phyloP scores from a whole-genome alignment of 2,113 vertebrate genomes.

The Dasyornis broadbenti region DNA sequence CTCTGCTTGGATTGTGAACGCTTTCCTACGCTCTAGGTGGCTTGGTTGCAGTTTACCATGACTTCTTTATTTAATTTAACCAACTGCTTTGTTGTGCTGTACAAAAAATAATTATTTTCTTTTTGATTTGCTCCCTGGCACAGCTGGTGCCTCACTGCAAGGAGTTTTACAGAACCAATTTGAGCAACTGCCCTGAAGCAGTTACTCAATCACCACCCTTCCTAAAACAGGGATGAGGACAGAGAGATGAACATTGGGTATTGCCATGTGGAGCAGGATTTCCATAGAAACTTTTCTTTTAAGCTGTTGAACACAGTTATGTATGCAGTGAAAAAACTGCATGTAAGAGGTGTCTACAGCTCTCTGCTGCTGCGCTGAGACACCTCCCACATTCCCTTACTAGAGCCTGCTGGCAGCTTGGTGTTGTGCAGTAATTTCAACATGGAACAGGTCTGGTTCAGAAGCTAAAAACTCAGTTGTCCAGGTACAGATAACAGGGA shows the following conservation, averaged over 20 bases:
- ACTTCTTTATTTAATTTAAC: not conserved
- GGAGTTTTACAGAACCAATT: not conserved
- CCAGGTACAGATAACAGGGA: not conserved
- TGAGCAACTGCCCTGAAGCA: not conserved
- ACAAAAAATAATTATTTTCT: not conserved
- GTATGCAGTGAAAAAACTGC: not conserved
- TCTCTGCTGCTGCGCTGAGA: not conserved
- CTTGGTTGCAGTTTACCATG: not conserved
- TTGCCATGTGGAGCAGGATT: accelerated
- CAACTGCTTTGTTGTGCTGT: not conserved
- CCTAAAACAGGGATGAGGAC: not conserved
- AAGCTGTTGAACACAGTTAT: not conserved
- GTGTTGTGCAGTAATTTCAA: not conserved
- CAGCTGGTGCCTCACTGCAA: not conserved
- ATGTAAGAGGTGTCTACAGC: not conserved
- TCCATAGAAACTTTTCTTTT: not conserved
- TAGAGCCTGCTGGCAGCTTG: not conserved
- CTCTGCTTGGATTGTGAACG: not conserved
- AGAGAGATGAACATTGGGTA: not conserved
- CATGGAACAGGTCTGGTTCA: not conserved
- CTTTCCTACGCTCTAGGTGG: not conserved
- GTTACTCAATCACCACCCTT: too few species aligned
- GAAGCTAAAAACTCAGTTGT: not conserved
- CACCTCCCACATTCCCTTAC: not conserved
- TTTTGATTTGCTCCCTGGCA: not conserved